A percentile compares a stretch with the other conserved stretches of the same genome.
Conservation (phyloP, 2,113 vertebrate genomes). For the Alces alces region DNA sequence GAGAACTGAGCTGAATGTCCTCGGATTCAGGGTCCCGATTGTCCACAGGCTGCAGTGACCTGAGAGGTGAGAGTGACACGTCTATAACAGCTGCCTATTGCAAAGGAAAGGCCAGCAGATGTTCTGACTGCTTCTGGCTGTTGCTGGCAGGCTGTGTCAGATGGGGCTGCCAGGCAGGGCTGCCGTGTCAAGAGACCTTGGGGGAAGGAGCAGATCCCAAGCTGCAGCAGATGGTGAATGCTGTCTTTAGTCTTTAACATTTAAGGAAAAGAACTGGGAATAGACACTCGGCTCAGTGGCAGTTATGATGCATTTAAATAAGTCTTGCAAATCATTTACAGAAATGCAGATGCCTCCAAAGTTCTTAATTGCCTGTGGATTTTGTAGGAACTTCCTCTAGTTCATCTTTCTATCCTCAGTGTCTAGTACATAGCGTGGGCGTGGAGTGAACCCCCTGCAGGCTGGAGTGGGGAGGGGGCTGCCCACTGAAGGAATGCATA, state of each 20-base stretch:
- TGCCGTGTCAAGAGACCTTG: conserved; percentile 40
- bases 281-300: conserved; percentile 41
- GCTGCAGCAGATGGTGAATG: conserved; percentile 50
- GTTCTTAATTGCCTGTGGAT: background rate
- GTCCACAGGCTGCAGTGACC: background rate
- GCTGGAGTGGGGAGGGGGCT: background rate
- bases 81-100: background rate
- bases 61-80: background rate
- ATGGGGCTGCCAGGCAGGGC: background rate
- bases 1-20: background rate
- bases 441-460: background rate
- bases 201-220: conserved; percentile 41
- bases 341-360: background rate
- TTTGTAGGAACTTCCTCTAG: background rate
- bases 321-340: conserved; percentile 45
- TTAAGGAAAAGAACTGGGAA: conserved; percentile 66
- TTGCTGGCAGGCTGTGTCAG: background rate
- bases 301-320: conserved; percentile 58
- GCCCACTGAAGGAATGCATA: background rate
- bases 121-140: background rate
- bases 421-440: background rate
- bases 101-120: conserved; percentile 25
- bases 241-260: conserved; percentile 67
- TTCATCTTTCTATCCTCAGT: background rate
- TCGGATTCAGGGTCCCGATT: background rate